Conservation (phyloP, 2,888 invertebrate genomes). For the Nomada fabriciana region DNA sequence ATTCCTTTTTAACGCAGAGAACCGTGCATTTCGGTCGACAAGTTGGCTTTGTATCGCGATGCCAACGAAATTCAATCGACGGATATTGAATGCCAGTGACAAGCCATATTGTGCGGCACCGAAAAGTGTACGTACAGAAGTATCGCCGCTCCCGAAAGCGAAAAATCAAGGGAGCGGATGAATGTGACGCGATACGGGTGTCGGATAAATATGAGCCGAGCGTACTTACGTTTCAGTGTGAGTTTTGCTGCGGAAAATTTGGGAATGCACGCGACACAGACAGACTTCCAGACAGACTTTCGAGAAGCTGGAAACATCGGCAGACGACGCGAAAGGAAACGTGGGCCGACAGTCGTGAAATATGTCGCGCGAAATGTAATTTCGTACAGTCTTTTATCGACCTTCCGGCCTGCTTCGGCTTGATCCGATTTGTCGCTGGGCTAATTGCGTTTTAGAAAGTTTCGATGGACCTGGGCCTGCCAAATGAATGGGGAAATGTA, state of each 20-base stretch:
- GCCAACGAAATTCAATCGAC: slow-evolving; percentile 17
- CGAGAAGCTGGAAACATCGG: not conserved
- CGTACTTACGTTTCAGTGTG: no score
- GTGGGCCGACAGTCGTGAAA: not conserved
- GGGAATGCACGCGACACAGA: not conserved
- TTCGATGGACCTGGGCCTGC: not conserved
- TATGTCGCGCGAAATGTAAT: not conserved
- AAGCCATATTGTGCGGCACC: slow-evolving; percentile 25
- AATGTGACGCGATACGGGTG: slow-evolving; percentile 18
- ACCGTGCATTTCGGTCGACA: not conserved
- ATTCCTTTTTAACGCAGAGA: not conserved
- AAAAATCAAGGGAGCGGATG: slow-evolving; percentile 15
- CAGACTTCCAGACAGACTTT: not conserved
- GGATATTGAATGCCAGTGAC: slow-evolving; percentile 22
- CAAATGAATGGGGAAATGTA: not conserved
- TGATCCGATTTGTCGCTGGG: not conserved
- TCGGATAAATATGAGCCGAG: not conserved
- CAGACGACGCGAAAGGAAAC: not conserved
- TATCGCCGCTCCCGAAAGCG: not conserved
- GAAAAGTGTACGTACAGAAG: not conserved
- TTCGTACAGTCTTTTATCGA: no score
- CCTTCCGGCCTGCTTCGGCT: no score
- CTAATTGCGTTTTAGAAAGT: not conserved
- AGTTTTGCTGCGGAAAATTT: not conserved
- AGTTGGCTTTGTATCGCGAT: not conserved